Evolutionary conservation across 2,113 vertebrate genomes (phyloP).

Genomic region (Misgurnus mizolepis): DNA sequence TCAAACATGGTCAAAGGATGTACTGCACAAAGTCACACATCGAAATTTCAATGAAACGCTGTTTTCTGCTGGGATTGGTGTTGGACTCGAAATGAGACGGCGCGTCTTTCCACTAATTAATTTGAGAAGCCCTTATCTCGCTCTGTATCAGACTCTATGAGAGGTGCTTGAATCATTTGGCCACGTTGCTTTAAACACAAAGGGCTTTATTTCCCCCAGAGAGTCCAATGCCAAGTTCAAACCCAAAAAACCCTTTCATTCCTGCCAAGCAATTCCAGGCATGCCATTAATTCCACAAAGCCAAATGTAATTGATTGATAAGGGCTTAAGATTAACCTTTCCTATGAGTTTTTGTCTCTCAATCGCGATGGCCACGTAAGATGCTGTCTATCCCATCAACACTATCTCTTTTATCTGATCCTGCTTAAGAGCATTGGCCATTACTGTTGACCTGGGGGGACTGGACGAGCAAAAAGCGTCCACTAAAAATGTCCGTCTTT

Average conservation of each 20-base stretch:
- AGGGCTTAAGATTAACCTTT: conserved; percentile 51
- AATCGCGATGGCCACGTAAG: conserved; percentile 64
- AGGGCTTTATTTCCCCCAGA: conserved; percentile 45
- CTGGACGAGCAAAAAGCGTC: conserved; percentile 66
- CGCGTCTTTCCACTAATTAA: conserved; percentile 48
- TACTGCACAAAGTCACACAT: conserved; percentile 34
- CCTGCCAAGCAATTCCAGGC: conserved; percentile 50
- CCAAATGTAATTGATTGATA: conserved; percentile 63
- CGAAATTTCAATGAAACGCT: conserved; percentile 30
- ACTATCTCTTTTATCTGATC: conserved; percentile 62
- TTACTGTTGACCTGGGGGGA: conserved; percentile 69
- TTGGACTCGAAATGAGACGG: conserved; percentile 30
- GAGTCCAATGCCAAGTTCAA: conserved; percentile 58
- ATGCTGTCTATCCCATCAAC: conserved; percentile 63
- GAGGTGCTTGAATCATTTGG: conserved; percentile 48
- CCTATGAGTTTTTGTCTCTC: conserved; percentile 54
- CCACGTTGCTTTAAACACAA: conserved; percentile 53
- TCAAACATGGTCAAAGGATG: conserved; percentile 42
- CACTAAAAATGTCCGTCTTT: conserved; percentile 51
- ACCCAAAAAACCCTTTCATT: conserved; percentile 53
- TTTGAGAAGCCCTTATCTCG: conserved; percentile 52
- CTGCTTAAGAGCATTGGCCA: conserved; percentile 63
- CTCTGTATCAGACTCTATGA: conserved; percentile 51
- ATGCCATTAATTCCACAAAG: conserved; percentile 60
- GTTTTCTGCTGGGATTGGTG: conserved; percentile 26